phyloP scores from a whole-genome alignment of 2,113 vertebrate species.

The Istiophorus platypterus region DNA sequence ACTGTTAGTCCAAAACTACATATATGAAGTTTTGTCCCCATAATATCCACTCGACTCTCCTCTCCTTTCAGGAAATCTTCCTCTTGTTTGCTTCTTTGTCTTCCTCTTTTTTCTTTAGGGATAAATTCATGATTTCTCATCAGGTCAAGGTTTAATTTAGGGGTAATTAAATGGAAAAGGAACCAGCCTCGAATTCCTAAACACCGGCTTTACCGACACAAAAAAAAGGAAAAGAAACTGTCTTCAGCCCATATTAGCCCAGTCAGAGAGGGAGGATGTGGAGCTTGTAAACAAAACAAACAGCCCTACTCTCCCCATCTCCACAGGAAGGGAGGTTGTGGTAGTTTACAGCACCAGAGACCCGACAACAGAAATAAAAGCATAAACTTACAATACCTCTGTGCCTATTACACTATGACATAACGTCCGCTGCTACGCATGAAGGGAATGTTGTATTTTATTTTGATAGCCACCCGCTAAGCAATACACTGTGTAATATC shows the following conservation, averaged over 20 bases:
- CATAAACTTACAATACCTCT: no score
- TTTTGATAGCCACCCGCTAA: no score
- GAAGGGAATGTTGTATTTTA: no score
- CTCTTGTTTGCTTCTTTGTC: neutral
- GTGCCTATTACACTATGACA: no score
- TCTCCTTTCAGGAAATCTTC: no score
- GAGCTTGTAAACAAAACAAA: conserved; percentile 14
- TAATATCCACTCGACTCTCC: no score
- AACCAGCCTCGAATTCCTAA: neutral
- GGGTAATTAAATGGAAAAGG: neutral
- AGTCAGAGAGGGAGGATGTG: neutral
- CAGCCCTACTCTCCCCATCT: neutral
- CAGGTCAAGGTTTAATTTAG: conserved; percentile 8
- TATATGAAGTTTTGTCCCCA: no score
- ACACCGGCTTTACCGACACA: neutral
- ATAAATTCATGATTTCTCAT: neutral
- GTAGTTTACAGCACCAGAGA: neutral
- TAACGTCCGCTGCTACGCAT: no score
- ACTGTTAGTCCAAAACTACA: no score
- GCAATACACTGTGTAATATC: no score
- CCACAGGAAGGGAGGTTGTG: neutral
- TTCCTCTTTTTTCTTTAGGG: neutral
- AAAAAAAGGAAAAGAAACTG: neutral
- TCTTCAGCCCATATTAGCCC: neutral
- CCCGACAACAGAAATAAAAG: neutral